These are phyloP conservation scores for Brachyptera risi DNA, from an alignment of 2,888 invertebrate species.

Conservation along the genomic window DNA sequence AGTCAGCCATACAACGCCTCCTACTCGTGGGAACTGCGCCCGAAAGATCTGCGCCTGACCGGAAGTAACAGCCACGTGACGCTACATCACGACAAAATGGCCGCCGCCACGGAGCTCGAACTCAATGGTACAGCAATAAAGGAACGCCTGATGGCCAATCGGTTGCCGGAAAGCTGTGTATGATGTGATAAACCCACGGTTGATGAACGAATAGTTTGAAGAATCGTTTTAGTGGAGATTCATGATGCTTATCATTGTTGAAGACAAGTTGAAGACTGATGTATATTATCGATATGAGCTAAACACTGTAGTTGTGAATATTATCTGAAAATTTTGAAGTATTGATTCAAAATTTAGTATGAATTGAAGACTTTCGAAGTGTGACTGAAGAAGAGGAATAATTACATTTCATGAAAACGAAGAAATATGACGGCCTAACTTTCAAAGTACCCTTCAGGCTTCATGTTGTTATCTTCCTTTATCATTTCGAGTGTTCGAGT, in stretches of 20 bases:
- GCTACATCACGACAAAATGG: slow-evolving; percentile 16
- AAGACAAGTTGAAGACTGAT: slow-evolving; percentile 7
- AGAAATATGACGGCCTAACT: no score
- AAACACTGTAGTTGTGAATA: no score
- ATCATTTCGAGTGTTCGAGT: no score
- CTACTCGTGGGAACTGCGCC: slow-evolving; percentile 55
- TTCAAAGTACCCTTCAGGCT: no score
- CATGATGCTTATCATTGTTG: slow-evolving; percentile 1
- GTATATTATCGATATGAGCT: no score
- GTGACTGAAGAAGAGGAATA: no score
- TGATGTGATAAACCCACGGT: slow-evolving; percentile 46
- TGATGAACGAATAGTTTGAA: neutral
- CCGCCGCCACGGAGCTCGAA: slow-evolving; percentile 34
- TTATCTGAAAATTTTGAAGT: no score
- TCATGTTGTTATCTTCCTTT: no score
- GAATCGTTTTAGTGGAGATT: neutral
- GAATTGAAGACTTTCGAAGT: no score
- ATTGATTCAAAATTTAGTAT: no score
- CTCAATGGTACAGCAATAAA: slow-evolving; percentile 79
- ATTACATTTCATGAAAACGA: no score
- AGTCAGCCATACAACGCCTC: slow-evolving; percentile 41
- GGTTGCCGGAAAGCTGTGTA: slow-evolving; percentile 85
- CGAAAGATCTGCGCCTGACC: slow-evolving; percentile 46
- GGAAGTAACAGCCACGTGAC: slow-evolving; percentile 42
- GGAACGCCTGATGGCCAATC: slow-evolving; percentile 79